Base-by-base conservation (phyloP, 2,113 vertebrate species). In the Boleophthalmus pectinirostris region DNA sequence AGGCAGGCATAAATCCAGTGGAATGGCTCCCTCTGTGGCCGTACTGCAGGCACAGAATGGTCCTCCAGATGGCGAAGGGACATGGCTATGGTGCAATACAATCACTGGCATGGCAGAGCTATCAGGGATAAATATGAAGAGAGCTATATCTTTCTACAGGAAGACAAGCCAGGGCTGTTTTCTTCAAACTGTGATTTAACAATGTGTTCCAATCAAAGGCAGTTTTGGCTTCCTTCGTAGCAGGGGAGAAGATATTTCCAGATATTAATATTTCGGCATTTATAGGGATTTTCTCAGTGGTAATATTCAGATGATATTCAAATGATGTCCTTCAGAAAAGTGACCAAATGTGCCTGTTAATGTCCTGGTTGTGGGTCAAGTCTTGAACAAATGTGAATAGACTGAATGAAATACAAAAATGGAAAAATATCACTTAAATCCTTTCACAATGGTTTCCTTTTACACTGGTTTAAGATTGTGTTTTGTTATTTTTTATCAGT, bases 61-160 rank as follows among this genome's bases (percentile, higher is more conserved):
- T 85, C 81, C 83, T 89, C 91, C 91, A 94, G 92, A 94, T 93
- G 91, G 91, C 88, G 79, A 38, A 76, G 87, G 85, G 86, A 91
- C 83, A 84, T 75, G 77, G 74, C 83, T 83, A 79, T 77, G 90
- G 84, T 88, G 86, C 89, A 81, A 88, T 91, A 89, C 87, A 88
- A 91, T 92, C 84, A 89, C 80, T 71, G 87, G 71, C 69, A 87
- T 82, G 82, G 85, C 83, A 85, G 74, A 86, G 79, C 73, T 76
- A 84, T 83, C 72, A 75, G 73, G 66, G 87, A 86, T 88, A 88
- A 87, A 89, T 85, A 89, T 87, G 82, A 87, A 82, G 69, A 78
- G 83, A 73, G 85, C 90, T 87, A 85, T 78, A 74, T 90, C 82
- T 66, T 47, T 66, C 38, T n/a, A 80, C 69, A 85, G 77, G 78